phyloP scores from a whole-genome alignment of 2,113 vertebrate species.

The Poeciliopsis prolifica region DNA sequence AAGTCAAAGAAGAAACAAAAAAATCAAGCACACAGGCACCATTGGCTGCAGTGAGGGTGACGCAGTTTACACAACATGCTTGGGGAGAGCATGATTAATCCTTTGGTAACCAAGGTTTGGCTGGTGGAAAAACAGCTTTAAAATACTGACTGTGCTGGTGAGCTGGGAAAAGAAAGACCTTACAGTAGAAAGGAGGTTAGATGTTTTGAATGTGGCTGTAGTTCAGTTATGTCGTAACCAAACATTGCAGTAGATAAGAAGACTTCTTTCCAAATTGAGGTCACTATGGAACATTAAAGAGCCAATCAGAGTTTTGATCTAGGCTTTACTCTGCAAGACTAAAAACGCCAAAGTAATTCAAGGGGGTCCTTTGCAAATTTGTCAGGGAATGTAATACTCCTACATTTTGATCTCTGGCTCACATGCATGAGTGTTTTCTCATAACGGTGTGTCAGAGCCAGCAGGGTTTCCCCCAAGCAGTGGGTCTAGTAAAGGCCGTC shows the following conservation, averaged over 20 bases:
- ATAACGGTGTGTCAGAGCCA: conserved; percentile 8
- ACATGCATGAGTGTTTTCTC: background rate
- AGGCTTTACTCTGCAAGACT: background rate
- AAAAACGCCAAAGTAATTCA: background rate
- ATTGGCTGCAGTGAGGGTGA: conserved; percentile 36
- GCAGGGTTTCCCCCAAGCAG: conserved; percentile 50
- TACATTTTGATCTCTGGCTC: no score
- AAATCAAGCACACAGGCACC: conserved; percentile 13
- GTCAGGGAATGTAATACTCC: background rate
- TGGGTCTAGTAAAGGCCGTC: background rate
- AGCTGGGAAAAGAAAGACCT: conserved; percentile 8
- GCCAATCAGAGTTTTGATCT: conserved; percentile 26
- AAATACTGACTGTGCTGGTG: background rate
- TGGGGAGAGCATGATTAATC: conserved; percentile 9
- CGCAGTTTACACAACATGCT: conserved; percentile 19
- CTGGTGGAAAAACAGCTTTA: conserved; percentile 33
- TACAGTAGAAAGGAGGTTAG: conserved; percentile 7
- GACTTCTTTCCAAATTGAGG: conserved; percentile 37
- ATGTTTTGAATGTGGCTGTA: conserved; percentile 17
- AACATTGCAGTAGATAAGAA: conserved; percentile 15
- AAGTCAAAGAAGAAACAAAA: background rate
- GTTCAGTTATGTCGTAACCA: conserved; percentile 26
- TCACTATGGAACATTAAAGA: conserved; percentile 49
- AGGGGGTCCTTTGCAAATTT: no score
- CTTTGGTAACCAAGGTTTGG: conserved; percentile 30